Evolutionary conservation across 2,888 invertebrate genomes (phyloP).

Genomic region (Artemia sinica): DNA sequence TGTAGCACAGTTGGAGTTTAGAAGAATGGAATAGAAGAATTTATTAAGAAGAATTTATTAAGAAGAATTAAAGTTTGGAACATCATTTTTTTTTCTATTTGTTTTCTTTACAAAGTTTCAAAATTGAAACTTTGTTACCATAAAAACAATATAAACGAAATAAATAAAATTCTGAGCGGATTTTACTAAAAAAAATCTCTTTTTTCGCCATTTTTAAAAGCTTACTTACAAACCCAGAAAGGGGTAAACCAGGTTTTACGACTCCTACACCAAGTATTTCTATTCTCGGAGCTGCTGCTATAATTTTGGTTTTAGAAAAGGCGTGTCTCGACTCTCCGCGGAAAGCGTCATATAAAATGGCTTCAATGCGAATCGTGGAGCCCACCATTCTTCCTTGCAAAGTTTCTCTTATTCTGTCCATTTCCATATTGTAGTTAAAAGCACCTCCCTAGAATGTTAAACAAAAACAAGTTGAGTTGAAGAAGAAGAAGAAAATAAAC

Average conservation of each 20-base stretch:
- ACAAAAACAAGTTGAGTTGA: too few species aligned
- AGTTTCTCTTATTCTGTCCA: neutral
- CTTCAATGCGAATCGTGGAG: slow-evolving; percentile 16
- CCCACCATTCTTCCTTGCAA: slow-evolving; percentile 12
- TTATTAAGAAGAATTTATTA: too few species aligned
- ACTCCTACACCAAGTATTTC: slow-evolving; percentile 37
- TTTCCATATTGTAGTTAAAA: neutral
- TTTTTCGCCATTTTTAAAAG: neutral
- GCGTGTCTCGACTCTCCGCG: slow-evolving; percentile 26
- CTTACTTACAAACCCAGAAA: slow-evolving; percentile 34
- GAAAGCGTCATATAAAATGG: slow-evolving; percentile 16
- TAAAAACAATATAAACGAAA: too few species aligned
- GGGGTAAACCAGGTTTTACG: slow-evolving; percentile 39
- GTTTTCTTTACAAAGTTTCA: too few species aligned
- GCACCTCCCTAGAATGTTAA: neutral
- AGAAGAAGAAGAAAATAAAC: too few species aligned
- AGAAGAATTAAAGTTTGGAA: too few species aligned
- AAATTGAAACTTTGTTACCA: too few species aligned
- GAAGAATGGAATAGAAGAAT: too few species aligned
- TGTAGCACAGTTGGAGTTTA: too few species aligned
- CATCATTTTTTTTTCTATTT: too few species aligned
- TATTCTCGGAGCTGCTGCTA: slow-evolving; percentile 34
- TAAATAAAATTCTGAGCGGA: too few species aligned
- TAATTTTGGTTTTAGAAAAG: slow-evolving; percentile 35
- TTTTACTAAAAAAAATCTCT: too few species aligned